Base-by-base conservation (phyloP, 2,797 vertebrate species). In the Hapalemur alaotrensis region DNA sequence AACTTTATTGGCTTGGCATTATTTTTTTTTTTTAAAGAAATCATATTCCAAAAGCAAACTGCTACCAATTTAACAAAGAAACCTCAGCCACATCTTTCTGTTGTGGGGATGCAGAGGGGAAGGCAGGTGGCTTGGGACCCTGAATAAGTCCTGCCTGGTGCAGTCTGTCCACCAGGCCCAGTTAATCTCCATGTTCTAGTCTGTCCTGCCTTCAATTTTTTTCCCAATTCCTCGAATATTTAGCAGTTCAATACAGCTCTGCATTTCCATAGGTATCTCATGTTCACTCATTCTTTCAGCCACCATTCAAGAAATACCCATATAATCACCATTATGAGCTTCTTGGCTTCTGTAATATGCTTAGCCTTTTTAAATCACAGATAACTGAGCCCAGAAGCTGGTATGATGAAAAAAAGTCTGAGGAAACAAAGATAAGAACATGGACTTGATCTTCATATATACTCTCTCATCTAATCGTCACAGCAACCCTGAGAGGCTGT, bases 11-110 rank as follows among this genome's bases (percentile, higher is more conserved):
- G 80, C 0, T 28, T 38, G 35, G 48, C 65, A 84, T 50, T 88
- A 72, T 69, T 80, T 80, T 80, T 30, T 28, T 76, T 82, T 89
- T 82, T 89, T 73, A 73, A 69, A 78, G 52, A 35, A 78, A 50
- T 22, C 13, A 0, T 75, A 32, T 52, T 61, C 30, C 48, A 81
- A 86, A 93, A 61, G 79, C 46, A 75, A 57, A 46, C 25, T 67
- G 73, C n/a, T 73, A 35, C 52, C 32, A 32, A 12, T 30, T 61
- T 63, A 35, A 79, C 70, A 50, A 82, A 41, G 72, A 78, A 48
- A n/a, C 22, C 18, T 46, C 22, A 15, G 46, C 30, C 61, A n/a
- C 8, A 3, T 28, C 43, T 93, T 69, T 85, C 22, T 41, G 10
- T 2, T 38, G 30, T 17, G 7, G 65, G 25, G 48, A 61, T 23